Evolutionary conservation across 2,113 vertebrate species (phyloP).

Genomic region (Pseudonaja textilis): DNA sequence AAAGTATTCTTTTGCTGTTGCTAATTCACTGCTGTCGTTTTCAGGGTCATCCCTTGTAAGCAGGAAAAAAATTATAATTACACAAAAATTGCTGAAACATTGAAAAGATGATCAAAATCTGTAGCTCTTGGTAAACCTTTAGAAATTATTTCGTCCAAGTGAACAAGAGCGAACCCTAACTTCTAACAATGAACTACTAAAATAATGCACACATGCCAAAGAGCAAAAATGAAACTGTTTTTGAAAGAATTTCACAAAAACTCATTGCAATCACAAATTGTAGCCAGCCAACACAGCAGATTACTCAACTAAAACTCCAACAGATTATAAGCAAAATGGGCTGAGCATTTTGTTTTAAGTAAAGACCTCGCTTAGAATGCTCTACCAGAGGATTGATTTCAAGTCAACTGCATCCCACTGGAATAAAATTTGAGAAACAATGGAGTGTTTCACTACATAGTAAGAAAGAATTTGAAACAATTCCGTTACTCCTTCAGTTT

Average conservation of each 20-base stretch:
- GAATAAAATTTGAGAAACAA: not conserved
- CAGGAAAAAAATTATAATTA: slow-evolving; percentile 37
- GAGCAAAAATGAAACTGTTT: not conserved
- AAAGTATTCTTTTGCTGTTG: slow-evolving; percentile 98
- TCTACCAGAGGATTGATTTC: not conserved
- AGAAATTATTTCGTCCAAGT: slow-evolving; percentile 35
- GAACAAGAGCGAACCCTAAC: not conserved
- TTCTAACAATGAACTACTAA: fast-evolving
- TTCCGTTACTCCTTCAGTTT: not conserved
- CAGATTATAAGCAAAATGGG: not conserved
- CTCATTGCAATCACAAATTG: not conserved
- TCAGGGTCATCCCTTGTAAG: slow-evolving; percentile 90
- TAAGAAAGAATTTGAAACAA: not conserved
- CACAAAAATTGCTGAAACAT: not conserved
- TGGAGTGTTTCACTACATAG: not conserved
- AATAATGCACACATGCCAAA: not conserved
- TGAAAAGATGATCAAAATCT: not conserved
- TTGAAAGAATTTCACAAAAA: not conserved
- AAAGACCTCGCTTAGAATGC: not conserved
- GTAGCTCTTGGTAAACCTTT: slow-evolving; percentile 12
- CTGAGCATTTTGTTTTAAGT: not conserved
- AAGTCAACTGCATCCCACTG: not conserved
- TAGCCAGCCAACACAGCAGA: not conserved
- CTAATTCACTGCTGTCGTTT: slow-evolving; percentile 94
- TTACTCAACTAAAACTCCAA: not conserved